These are phyloP conservation scores for Gadopsis marmoratus DNA, from an alignment of 2,797 vertebrate species.

Conservation along the genomic window DNA sequence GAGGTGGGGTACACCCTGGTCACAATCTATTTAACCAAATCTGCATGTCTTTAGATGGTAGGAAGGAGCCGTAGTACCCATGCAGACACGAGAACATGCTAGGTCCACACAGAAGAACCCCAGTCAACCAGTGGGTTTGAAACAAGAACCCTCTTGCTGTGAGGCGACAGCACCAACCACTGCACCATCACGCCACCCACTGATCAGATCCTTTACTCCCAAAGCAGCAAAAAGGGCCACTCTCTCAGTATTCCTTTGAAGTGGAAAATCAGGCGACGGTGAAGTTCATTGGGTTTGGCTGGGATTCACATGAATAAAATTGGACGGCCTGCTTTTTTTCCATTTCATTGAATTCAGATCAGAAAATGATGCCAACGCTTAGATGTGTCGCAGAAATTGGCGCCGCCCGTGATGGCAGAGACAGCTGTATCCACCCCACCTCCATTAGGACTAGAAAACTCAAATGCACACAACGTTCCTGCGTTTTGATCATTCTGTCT, in stretches of 20 bases:
- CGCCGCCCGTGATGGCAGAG: constrained; percentile 33
- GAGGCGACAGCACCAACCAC: too few relatives aligned
- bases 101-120: too few relatives aligned
- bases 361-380: constrained; percentile 55
- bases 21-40: too few relatives aligned
- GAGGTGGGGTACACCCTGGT: too few relatives aligned
- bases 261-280: constrained; percentile 64
- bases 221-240: constrained; percentile 31
- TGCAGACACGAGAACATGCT: too few relatives aligned
- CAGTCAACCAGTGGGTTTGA: too few relatives aligned
- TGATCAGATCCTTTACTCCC: constrained; percentile 23
- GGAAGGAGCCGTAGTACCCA: too few relatives aligned
- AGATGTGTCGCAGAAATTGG: constrained; percentile 63
- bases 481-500: constrained; percentile 43
- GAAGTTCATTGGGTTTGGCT: constrained; percentile 67
- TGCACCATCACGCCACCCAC: too few relatives aligned
- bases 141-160: too few relatives aligned
- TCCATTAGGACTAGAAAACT: constrained; percentile 23
- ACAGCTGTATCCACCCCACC: constrained; percentile 43
- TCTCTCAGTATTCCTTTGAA: constrained; percentile 65
- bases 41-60: too few relatives aligned
- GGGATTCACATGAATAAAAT: constrained; percentile 64
- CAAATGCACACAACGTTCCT: constrained; percentile 26
- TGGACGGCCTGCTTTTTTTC: constrained; percentile 57
- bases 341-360: constrained; percentile 68